A percentile compares a stretch with the other conserved stretches of the same genome.
These are phyloP conservation scores for Peromyscus aztecus DNA, from an alignment of 2,797 vertebrate genomes.

Conservation along the genomic window DNA sequence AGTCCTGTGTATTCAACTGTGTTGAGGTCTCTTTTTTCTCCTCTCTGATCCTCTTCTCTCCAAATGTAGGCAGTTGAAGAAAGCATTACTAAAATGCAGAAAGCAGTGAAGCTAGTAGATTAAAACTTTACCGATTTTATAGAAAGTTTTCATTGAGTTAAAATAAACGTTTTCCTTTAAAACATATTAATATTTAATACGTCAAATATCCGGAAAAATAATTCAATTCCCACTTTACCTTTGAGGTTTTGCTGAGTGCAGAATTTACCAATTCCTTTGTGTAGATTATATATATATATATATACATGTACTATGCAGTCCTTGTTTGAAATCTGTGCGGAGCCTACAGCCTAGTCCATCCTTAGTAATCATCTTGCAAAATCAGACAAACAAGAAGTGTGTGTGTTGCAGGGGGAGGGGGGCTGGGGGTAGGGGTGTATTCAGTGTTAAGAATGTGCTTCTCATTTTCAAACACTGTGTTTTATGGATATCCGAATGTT, in stretches of 20 bases:
- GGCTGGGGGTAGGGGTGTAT: too few species aligned
- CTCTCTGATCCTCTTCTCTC: too few species aligned
- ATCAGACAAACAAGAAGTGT: neutral
- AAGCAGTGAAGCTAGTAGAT: neutral
- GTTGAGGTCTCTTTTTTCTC: neutral
- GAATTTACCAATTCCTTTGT: neutral
- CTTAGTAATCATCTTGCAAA: neutral
- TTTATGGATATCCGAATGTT: neutral
- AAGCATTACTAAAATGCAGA: neutral
- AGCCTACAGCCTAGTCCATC: too few species aligned
- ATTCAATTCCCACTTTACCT: neutral
- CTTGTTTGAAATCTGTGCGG: neutral
- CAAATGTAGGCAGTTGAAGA: neutral
- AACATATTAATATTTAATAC: neutral
- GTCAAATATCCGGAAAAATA: neutral
- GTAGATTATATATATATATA: neutral
- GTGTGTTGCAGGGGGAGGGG: neutral
- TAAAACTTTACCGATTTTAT: neutral
- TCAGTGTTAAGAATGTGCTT: neutral
- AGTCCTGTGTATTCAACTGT: too few species aligned
- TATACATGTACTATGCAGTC: too few species aligned
- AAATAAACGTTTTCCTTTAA: constrained; percentile 35
- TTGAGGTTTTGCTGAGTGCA: neutral
- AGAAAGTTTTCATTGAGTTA: constrained; percentile 23
- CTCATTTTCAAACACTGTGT: neutral